These are phyloP conservation scores for Pangasius krempfi DNA, from an alignment of 2,797 vertebrate genomes.

Conservation along the genomic window DNA sequence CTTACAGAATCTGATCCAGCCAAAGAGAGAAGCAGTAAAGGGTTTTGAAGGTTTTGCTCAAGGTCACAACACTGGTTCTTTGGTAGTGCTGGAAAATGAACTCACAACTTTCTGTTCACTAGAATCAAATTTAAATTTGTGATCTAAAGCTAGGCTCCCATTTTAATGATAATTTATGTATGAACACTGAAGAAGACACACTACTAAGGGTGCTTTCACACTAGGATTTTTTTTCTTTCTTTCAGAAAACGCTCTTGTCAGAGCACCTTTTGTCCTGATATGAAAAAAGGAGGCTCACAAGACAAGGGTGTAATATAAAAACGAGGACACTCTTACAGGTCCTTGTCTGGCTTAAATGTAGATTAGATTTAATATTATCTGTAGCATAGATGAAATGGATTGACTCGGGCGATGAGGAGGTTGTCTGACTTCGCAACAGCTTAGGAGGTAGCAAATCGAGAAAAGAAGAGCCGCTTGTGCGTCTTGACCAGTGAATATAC, in stretches of 20 bases:
- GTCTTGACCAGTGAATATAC: background rate
- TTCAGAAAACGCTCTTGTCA: background rate
- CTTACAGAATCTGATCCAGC: conserved; percentile 11
- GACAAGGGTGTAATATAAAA: background rate
- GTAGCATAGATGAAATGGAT: background rate
- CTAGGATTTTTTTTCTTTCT: background rate
- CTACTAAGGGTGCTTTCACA: background rate
- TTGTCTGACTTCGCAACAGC: background rate
- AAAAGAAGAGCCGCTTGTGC: background rate
- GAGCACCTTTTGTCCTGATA: background rate
- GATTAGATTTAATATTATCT: background rate
- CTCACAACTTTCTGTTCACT: background rate
- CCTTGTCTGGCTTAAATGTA: background rate
- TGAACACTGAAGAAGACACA: too few relatives aligned
- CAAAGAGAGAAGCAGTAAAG: background rate
- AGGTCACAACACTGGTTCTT: background rate
- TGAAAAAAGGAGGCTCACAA: background rate
- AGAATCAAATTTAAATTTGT: background rate
- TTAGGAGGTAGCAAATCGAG: background rate
- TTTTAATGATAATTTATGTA: background rate
- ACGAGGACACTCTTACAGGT: background rate
- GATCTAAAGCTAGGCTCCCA: background rate
- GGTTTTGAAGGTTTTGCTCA: background rate
- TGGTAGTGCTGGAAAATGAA: background rate
- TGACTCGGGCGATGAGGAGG: background rate